Percentiles rank a stretch among this genome's conserved stretches.
Conservation (phyloP, 2,797 vertebrate species). For the Artibeus jamaicensis region DNA sequence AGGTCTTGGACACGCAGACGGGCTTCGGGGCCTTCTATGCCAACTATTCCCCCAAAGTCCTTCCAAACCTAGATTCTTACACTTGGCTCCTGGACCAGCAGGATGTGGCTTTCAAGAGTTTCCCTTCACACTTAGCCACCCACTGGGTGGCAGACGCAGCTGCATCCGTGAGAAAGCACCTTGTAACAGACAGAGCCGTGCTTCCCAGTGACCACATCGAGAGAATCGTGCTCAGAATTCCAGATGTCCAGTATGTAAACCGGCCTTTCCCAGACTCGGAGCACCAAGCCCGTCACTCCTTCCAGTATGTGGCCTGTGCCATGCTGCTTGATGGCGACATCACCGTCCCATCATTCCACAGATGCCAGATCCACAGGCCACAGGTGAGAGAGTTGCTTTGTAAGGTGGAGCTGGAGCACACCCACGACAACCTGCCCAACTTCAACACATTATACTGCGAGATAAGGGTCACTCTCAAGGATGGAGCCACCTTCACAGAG, state of each 20-base stretch:
- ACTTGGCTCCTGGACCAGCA: slow-evolving; percentile 92
- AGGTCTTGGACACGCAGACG: slow-evolving; percentile 86
- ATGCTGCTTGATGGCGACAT: slow-evolving; percentile 89
- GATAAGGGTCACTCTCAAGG: slow-evolving; percentile 79
- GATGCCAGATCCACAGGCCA: slow-evolving; percentile 79
- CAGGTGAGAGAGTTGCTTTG: slow-evolving; percentile 85
- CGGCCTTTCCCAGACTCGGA: slow-evolving; percentile 89
- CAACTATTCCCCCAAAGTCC: slow-evolving; percentile 86
- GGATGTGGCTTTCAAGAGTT: slow-evolving; percentile 92
- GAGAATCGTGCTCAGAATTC: slow-evolving; percentile 87
- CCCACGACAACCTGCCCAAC: slow-evolving; percentile 88
- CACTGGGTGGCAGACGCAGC: slow-evolving; percentile 94
- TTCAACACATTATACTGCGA: slow-evolving; percentile 93
- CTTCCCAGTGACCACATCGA: slow-evolving; percentile 82
- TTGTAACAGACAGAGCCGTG: slow-evolving; percentile 67
- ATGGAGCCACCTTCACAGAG: slow-evolving; percentile 71
- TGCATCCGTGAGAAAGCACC: slow-evolving; percentile 82
- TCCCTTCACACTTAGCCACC: slow-evolving; percentile 93
- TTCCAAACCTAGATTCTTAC: slow-evolving; percentile 81
- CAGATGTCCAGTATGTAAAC: slow-evolving; percentile 90
- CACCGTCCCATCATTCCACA: slow-evolving; percentile 84
- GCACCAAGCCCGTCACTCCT: slow-evolving; percentile 95
- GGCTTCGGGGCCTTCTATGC: slow-evolving; percentile 93
- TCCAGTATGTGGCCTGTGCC: slow-evolving; percentile 92
- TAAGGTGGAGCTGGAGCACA: slow-evolving; percentile 87